Base-by-base conservation (phyloP, 1,140 invertebrate species). In the Palaemon carinicauda region DNA sequence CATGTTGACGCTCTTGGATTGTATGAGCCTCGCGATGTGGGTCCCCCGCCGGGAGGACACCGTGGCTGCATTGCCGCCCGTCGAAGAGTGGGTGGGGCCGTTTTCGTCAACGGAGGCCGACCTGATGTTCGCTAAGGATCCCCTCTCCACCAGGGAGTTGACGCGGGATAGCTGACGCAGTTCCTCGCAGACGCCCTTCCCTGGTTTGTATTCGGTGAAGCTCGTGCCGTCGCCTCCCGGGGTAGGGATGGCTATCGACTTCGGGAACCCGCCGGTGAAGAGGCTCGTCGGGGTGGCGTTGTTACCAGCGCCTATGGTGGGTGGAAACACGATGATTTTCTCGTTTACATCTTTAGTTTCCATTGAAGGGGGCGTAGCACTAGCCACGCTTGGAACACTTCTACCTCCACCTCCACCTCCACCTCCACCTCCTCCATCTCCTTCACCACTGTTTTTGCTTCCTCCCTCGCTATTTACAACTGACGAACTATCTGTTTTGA, bases 11-110 rank as follows among this genome's bases (percentile, higher is more conserved):
- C 88, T 89, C 80, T 89, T 89, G 56, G 82, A 88, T 73, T 88
- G 86, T 21, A 89, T 89, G 81, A 89, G 89, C 12, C 80, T 79
- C 12, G 89, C 89, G 24, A 89, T 89, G 65, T 89, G 89, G n/a
- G 85, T 87, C 7, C 89, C 89, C 24, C 89, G 50, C 7, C 80
- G 41, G 33, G 79, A 33, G 41, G 79, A 69, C 14, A 33, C 56
- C 77, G 54, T 50, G 73, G 31, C 7, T 29, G 52, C 12, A 52
- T 29, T n/a, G 69, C 24, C 53, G 50, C 33, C 31, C 24, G 41
- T 15, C 52, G 56, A 0, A 27, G 15, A 27, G 31, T n/a, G 12
- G 3, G 31, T n/a, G n/a, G 82, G 75, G 17, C 82, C 87, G 69
- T 81, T 78, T 52, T 80, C 82, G 29, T 86, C 82, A 14, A 65